A percentile compares a stretch with the other conserved stretches of the same genome.
Conservation (phyloP, 2,888 invertebrate species). For the Cataglyphis cursor region DNA sequence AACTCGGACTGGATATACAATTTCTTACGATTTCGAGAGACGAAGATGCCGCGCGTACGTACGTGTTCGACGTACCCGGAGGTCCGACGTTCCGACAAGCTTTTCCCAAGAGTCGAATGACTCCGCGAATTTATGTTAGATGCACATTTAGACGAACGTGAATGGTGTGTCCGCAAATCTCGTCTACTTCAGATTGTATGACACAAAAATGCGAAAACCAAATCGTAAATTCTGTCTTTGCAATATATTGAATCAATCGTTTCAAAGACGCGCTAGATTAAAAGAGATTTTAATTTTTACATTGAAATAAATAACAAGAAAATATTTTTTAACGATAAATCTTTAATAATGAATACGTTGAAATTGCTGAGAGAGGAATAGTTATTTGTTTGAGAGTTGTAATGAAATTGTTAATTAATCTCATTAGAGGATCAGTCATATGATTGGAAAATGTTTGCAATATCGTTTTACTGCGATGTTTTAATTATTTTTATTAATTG, state of each 20-base stretch:
- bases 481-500: neutral
- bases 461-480: neutral
- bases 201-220: slow-evolving; percentile 14
- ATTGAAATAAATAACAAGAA: neutral
- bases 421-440: neutral
- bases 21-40: slow-evolving; percentile 35
- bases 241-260: neutral
- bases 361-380: neutral
- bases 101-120: neutral
- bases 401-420: neutral
- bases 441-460: neutral
- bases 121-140: neutral
- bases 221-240: neutral
- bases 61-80: neutral
- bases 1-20: slow-evolving; percentile 9
- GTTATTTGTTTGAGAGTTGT: neutral
- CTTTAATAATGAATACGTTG: neutral
- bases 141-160: neutral
- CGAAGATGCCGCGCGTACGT: neutral
- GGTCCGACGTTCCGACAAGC: neutral
- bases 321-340: neutral
- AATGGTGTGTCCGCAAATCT: neutral
- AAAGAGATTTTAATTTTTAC: neutral
- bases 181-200: slow-evolving; percentile 4
- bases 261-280: neutral